These are phyloP conservation scores for Conopomorpha cramerella DNA, from an alignment of 1,140 invertebrate genomes.

Conservation along the genomic window DNA sequence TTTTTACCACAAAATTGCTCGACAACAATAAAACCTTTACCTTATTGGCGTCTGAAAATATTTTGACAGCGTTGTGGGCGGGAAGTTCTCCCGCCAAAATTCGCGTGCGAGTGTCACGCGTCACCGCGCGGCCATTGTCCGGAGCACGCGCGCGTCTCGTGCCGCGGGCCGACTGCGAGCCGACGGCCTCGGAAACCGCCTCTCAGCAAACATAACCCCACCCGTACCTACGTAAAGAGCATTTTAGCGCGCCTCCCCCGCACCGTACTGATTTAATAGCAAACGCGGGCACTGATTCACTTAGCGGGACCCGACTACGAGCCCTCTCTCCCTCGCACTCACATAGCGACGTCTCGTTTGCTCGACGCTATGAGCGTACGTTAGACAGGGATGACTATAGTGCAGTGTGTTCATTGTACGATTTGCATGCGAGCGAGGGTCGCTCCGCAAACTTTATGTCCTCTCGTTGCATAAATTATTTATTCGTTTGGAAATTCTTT, in stretches of 20 bases:
- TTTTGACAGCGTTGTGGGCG: slow-evolving; percentile 47
- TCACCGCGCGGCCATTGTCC: slow-evolving; percentile 37
- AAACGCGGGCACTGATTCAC: slow-evolving; percentile 58
- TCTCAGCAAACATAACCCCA: slow-evolving; percentile 55
- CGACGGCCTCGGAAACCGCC: slow-evolving; percentile 38
- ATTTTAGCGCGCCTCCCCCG: slow-evolving; percentile 44
- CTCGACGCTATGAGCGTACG: slow-evolving; percentile 6
- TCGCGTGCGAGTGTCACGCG: slow-evolving; percentile 31
- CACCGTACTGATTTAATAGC: slow-evolving; percentile 56
- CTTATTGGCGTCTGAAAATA: slow-evolving; percentile 59
- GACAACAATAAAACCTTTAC: slow-evolving; percentile 16
- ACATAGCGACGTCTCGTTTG: slow-evolving; percentile 8
- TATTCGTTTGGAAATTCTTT: slow-evolving; percentile 57
- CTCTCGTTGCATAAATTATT: slow-evolving; percentile 59
- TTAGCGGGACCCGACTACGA: slow-evolving; percentile 50
- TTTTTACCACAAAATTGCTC: slow-evolving; percentile 3
- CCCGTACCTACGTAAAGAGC: slow-evolving; percentile 49
- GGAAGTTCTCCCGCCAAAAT: slow-evolving; percentile 52
- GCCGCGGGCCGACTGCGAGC: slow-evolving; percentile 13
- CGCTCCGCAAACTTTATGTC: slow-evolving; percentile 56
- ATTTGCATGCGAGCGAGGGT: slow-evolving; percentile 52
- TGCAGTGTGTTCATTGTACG: slow-evolving; percentile 47
- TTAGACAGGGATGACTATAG: slow-evolving; percentile 35
- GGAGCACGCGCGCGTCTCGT: slow-evolving; percentile 21
- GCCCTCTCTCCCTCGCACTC: slow-evolving; percentile 30